A percentile compares a stretch with the other conserved stretches of the same genome.
Conservation (phyloP, 2,888 invertebrate genomes). For the Emmelina monodactyla region DNA sequence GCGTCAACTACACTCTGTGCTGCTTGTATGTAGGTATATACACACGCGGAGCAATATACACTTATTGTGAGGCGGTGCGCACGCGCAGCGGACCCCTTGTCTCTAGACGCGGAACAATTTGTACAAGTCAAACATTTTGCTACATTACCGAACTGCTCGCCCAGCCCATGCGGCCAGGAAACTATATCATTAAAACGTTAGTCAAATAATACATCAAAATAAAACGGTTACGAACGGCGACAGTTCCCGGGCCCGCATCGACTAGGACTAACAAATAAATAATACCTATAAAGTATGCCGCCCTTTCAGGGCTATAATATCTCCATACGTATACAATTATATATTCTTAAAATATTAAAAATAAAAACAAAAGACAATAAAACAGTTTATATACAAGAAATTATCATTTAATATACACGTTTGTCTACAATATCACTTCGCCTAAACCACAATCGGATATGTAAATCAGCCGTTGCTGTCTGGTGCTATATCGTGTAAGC, state of each 20-base stretch:
- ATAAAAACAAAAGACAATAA: slow-evolving; percentile 45
- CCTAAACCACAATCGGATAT: slow-evolving; percentile 1
- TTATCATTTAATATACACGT: slow-evolving; percentile 45
- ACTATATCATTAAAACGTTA: background rate
- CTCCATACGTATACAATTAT: slow-evolving; percentile 15
- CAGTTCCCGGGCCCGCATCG: too few species aligned
- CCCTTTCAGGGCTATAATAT: slow-evolving; percentile 1
- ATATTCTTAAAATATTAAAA: slow-evolving; percentile 43
- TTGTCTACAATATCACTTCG: slow-evolving; percentile 1
- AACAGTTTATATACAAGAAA: slow-evolving; percentile 51
- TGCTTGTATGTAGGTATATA: too few species aligned
- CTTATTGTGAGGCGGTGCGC: slow-evolving; percentile 10
- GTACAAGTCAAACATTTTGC: background rate
- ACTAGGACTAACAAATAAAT: too few species aligned
- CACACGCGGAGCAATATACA: slow-evolving; percentile 20
- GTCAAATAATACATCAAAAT: background rate
- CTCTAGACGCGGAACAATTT: background rate
- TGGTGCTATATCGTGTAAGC: too few species aligned
- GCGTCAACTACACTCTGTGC: too few species aligned
- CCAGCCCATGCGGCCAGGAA: background rate
- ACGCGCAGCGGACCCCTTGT: slow-evolving; percentile 17
- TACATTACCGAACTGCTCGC: background rate
- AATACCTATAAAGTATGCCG: background rate
- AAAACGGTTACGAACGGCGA: too few species aligned
- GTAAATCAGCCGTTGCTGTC: too few species aligned